Conservation (phyloP, 2,113 vertebrate genomes). For the Falcunculus frontatus region DNA sequence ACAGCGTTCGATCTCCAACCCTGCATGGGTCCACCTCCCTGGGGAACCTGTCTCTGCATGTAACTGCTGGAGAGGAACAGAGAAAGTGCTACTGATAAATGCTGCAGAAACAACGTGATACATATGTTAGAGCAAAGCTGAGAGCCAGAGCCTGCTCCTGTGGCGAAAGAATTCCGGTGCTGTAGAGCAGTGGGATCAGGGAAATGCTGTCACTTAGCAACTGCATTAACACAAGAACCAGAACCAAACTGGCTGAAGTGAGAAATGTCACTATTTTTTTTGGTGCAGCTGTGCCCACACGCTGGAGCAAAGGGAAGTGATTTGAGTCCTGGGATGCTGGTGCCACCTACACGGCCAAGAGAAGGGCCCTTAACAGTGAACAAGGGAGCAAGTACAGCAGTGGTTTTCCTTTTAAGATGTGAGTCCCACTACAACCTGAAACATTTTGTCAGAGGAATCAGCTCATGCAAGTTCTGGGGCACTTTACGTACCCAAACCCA, state of each 20-base stretch:
- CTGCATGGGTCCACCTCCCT: background rate
- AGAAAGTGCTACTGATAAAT: background rate
- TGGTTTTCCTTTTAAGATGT: background rate
- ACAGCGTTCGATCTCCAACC: accelerated
- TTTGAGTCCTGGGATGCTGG: background rate
- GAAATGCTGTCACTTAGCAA: background rate
- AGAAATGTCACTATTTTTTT: background rate
- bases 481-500: background rate
- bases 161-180: background rate
- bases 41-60: background rate
- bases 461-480: background rate
- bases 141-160: background rate
- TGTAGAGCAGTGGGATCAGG: background rate
- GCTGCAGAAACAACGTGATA: background rate
- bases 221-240: background rate
- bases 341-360: background rate
- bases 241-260: background rate
- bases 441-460: background rate
- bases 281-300: background rate
- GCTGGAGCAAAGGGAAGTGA: background rate
- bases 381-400: background rate
- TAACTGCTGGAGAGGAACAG: background rate
- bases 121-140: background rate
- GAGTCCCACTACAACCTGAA: background rate
- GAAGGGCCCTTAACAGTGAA: background rate